Conservation (phyloP, 1,140 invertebrate species). For the Drosophila sp. region DNA sequence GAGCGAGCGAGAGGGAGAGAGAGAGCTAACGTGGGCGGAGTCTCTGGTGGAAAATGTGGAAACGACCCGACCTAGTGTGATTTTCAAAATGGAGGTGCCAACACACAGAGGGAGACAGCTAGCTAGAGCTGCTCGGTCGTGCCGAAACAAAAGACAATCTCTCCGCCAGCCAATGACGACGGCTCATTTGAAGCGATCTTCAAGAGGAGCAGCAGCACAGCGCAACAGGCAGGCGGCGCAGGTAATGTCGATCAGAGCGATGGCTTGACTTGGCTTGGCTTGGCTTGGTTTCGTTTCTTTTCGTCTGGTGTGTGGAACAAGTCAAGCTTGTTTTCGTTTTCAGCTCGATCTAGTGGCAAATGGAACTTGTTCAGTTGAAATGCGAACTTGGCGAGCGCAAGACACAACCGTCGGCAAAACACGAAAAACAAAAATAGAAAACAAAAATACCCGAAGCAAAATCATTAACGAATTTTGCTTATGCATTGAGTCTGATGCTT, state of each 20-base stretch:
- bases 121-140: background rate
- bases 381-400: slow-evolving; percentile 72
- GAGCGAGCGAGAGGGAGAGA: slow-evolving; percentile 22
- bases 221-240: background rate
- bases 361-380: slow-evolving; percentile 75
- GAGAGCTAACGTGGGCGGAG: slow-evolving; percentile 52
- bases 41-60: slow-evolving; percentile 44
- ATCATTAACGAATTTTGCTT: slow-evolving; percentile 30
- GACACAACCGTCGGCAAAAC: slow-evolving; percentile 68
- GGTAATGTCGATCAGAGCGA: too few species aligned
- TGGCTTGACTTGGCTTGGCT: too few species aligned
- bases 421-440: slow-evolving; percentile 1
- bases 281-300: too few species aligned
- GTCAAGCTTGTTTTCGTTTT: slow-evolving; percentile 71
- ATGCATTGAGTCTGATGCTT: slow-evolving; percentile 27
- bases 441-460: background rate
- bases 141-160: background rate
- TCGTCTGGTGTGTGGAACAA: slow-evolving; percentile 34
- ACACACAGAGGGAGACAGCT: slow-evolving; percentile 52
- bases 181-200: slow-evolving; percentile 23
- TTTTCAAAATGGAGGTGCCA: slow-evolving; percentile 82
- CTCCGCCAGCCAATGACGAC: slow-evolving; percentile 38
- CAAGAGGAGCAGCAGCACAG: slow-evolving; percentile 6
- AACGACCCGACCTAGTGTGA: slow-evolving; percentile 61
- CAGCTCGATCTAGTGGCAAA: slow-evolving; percentile 44